Evolutionary conservation across 2,888 invertebrate species (phyloP).

Genomic region (Metallyticus violacea): DNA sequence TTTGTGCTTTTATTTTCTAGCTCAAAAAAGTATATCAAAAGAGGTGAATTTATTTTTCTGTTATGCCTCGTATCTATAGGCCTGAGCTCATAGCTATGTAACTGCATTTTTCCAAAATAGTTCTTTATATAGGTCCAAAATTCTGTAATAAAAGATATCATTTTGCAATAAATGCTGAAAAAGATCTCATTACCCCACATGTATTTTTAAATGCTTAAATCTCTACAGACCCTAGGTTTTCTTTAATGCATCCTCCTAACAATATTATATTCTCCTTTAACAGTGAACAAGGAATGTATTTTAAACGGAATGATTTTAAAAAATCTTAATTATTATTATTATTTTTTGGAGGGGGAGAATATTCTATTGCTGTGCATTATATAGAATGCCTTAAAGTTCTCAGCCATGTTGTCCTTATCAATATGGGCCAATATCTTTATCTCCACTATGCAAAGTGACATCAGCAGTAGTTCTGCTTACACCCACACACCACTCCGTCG

Average conservation of each 20-base stretch:
- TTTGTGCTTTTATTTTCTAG: background rate
- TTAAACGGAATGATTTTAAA: background rate
- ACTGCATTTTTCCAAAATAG: too few relatives aligned
- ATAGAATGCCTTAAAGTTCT: background rate
- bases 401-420: background rate
- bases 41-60: background rate
- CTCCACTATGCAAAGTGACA: background rate
- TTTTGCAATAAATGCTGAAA: background rate
- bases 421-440: background rate
- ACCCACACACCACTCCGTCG: constrained; percentile 18
- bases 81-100: too few relatives aligned
- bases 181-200: background rate
- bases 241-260: background rate
- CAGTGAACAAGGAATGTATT: background rate
- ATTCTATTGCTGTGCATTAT: background rate
- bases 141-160: too few relatives aligned
- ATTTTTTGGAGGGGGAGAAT: background rate
- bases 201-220: background rate
- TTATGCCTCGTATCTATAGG: background rate
- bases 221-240: background rate
- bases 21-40: too few relatives aligned
- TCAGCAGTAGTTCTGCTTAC: background rate
- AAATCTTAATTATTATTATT: too few relatives aligned
- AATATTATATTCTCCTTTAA: background rate
- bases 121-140: too few relatives aligned